A percentile compares a stretch with the other conserved stretches of the same genome.
Conservation (phyloP, 2,113 vertebrate genomes). For the Psammodynastes pulverulentus region DNA sequence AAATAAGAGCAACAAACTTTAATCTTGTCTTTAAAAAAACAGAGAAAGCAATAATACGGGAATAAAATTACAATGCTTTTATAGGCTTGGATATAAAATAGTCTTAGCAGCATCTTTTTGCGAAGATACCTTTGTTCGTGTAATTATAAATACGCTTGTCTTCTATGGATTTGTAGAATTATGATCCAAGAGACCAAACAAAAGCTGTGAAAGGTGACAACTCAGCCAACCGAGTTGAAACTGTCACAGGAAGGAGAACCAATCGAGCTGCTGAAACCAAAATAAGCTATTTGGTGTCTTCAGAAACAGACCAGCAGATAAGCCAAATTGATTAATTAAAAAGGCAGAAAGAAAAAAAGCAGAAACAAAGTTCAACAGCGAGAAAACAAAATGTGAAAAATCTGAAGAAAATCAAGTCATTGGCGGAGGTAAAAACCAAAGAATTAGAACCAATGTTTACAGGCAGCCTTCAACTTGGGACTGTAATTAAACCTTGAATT, state of each 20-base stretch:
- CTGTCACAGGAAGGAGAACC: background rate
- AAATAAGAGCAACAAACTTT: background rate
- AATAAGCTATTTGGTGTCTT: background rate
- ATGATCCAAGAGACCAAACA: background rate
- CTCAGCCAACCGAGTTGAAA: background rate
- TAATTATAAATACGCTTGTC: background rate
- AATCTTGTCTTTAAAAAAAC: background rate
- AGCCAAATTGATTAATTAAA: background rate
- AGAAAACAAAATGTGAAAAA: background rate
- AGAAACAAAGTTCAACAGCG: background rate
- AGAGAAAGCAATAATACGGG: background rate
- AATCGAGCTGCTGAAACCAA: background rate
- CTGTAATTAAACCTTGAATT: too few species aligned
- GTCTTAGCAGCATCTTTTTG: background rate
- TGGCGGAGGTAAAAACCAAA: too few species aligned
- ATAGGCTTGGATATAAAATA: background rate
- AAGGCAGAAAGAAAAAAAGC: background rate
- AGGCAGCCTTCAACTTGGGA: too few species aligned
- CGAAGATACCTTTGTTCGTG: background rate
- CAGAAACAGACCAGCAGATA: background rate
- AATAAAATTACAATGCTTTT: background rate
- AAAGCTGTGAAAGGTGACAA: background rate
- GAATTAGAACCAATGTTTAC: too few species aligned
- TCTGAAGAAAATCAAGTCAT: background rate
- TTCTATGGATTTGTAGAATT: background rate